phyloP scores from a whole-genome alignment of 2,888 invertebrate genomes.

The Philereme vetulata region DNA sequence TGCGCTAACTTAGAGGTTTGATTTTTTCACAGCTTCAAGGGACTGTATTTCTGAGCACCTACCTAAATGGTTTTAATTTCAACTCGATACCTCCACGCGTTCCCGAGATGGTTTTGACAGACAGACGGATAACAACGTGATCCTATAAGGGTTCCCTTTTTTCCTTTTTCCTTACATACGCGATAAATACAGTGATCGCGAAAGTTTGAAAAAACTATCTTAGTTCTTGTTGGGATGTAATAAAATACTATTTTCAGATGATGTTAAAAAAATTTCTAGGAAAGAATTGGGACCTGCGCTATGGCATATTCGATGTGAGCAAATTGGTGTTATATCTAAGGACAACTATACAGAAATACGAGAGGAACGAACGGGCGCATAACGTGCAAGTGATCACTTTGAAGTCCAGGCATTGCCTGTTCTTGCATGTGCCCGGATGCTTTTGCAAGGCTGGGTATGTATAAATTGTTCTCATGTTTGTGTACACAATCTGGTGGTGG shows the following conservation, averaged over 20 bases:
- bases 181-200: no score
- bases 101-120: no score
- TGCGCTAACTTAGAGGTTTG: no score
- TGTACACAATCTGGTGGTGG: not conserved
- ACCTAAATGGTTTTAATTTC: no score
- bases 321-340: constrained; percentile 44
- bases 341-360: constrained; percentile 33
- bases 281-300: constrained; percentile 40
- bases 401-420: constrained; percentile 48
- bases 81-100: no score
- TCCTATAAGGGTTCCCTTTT: no score
- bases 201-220: no score
- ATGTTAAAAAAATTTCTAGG: constrained; percentile 52
- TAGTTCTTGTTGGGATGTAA: no score
- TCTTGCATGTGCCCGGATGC: constrained; percentile 52
- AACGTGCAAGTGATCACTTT: constrained; percentile 37
- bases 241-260: constrained; percentile 39
- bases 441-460: constrained; percentile 57
- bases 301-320: constrained; percentile 48
- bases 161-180: no score
- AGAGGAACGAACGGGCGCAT: accelerated
- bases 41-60: no score
- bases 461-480: not conserved
- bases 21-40: no score
- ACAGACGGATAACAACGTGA: no score